Evolutionary conservation across 2,113 vertebrate genomes (phyloP).

Genomic region (Channa maculata): DNA sequence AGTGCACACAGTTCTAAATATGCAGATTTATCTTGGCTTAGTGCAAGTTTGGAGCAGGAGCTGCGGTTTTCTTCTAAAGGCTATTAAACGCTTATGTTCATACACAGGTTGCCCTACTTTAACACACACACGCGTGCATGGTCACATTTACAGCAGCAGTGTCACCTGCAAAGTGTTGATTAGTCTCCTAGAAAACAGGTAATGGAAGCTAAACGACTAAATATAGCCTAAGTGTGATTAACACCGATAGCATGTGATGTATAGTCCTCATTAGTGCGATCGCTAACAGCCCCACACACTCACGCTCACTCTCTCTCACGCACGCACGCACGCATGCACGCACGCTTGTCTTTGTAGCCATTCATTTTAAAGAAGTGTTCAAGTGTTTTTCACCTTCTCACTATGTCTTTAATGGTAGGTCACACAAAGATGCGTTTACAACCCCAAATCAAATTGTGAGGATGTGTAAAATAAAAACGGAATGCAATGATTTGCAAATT

Average conservation of each 20-base stretch:
- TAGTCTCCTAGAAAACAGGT: constrained; percentile 58
- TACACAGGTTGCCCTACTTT: constrained; percentile 35
- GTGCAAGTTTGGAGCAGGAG: neutral
- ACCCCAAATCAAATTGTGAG: too few relatives aligned
- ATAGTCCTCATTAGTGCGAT: constrained; percentile 70
- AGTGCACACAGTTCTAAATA: neutral
- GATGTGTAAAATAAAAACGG: too few relatives aligned
- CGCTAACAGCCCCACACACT: constrained; percentile 12
- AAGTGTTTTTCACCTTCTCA: neutral
- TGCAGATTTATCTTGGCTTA: constrained; percentile 1
- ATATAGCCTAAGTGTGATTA: constrained; percentile 74
- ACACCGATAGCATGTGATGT: constrained; percentile 69
- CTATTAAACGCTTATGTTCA: constrained; percentile 38
- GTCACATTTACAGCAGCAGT: neutral
- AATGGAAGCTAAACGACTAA: constrained; percentile 69
- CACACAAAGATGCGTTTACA: too few relatives aligned
- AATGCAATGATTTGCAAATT: too few relatives aligned
- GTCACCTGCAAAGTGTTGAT: constrained; percentile 67
- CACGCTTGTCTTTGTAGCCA: neutral
- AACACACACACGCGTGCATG: constrained; percentile 25
- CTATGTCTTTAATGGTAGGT: neutral
- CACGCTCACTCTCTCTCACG: neutral
- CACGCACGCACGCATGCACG: constrained; percentile 5
- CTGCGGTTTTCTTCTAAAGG: constrained; percentile 23
- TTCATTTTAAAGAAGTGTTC: constrained; percentile 34